A percentile compares a stretch with the other conserved stretches of the same genome.
phyloP scores from a whole-genome alignment of 2,888 invertebrate species.

The Masnerella sp. region DNA sequence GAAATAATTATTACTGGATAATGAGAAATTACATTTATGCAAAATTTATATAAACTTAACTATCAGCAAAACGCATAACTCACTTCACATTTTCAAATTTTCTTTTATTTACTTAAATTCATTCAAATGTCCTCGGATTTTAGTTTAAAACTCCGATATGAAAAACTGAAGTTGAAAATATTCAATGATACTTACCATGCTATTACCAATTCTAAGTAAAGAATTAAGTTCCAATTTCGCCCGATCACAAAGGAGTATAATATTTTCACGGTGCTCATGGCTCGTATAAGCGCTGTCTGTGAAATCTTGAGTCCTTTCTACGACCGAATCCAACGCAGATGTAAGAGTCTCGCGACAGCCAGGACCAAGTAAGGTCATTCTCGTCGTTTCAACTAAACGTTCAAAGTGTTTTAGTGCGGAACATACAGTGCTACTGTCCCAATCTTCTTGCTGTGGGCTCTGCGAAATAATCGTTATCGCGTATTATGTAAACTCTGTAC shows the following conservation, averaged over 20 bases:
- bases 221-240: conserved; percentile 95
- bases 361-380: conserved; percentile 86
- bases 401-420: conserved; percentile 91
- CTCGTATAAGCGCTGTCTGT: conserved; percentile 99
- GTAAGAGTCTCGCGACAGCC: conserved; percentile 88
- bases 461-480: conserved; percentile 60
- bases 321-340: conserved; percentile 91
- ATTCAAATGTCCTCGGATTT: too few relatives aligned
- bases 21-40: too few relatives aligned
- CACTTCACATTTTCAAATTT: too few relatives aligned
- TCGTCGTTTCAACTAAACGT: conserved; percentile 90
- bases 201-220: conserved; percentile 90
- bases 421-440: conserved; percentile 86
- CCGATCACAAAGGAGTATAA: conserved; percentile 92
- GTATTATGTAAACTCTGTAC: too few relatives aligned
- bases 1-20: too few relatives aligned
- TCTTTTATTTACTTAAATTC: too few relatives aligned
- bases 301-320: conserved; percentile 98
- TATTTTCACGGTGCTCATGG: conserved; percentile 97
- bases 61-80: too few relatives aligned
- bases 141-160: too few relatives aligned
- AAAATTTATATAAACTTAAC: too few relatives aligned
- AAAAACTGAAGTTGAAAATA: too few relatives aligned
- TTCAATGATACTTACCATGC: conserved; percentile 86
- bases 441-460: conserved; percentile 80